Percentiles rank a stretch among this genome's conserved stretches.
These are phyloP conservation scores for Pristionchus maxplancki DNA, from an alignment of 2,888 invertebrate genomes.

Conservation along the genomic window DNA sequence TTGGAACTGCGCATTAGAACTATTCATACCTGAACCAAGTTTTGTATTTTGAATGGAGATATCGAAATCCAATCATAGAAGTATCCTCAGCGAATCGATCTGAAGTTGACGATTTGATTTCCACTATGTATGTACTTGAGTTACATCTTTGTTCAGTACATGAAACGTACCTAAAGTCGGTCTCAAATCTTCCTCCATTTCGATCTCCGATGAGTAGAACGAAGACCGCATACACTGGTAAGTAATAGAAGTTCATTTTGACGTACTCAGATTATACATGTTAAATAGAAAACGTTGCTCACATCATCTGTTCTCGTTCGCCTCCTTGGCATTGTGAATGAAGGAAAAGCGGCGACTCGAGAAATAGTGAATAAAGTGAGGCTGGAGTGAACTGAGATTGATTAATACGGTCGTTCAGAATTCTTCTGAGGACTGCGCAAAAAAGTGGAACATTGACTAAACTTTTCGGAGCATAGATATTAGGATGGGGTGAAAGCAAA, in stretches of 20 bases:
- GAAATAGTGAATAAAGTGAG: not conserved
- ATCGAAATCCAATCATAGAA: constrained; percentile 71
- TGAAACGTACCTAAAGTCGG: constrained; percentile 41
- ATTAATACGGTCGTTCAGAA: no score
- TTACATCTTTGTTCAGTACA: not conserved
- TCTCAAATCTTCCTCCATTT: constrained; percentile 39
- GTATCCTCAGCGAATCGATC: constrained; percentile 72
- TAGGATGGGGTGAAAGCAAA: no score
- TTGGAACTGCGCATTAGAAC: not conserved
- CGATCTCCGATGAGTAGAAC: constrained; percentile 38
- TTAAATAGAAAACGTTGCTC: not conserved
- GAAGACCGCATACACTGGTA: constrained; percentile 7
- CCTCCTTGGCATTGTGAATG: constrained; percentile 36
- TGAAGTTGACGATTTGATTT: no score
- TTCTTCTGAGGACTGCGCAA: no score
- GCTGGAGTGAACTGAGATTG: not conserved
- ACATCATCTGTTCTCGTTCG: constrained; percentile 40
- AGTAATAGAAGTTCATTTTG: not conserved
- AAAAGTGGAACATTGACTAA: no score
- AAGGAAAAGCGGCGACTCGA: not conserved
- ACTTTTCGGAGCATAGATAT: no score
- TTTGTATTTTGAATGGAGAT: constrained; percentile 70
- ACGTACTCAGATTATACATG: not conserved
- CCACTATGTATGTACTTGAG: no score
- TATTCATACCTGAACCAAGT: constrained; percentile 67